Conservation (phyloP, 2,797 vertebrate species). For the Pelodytes ibericus region DNA sequence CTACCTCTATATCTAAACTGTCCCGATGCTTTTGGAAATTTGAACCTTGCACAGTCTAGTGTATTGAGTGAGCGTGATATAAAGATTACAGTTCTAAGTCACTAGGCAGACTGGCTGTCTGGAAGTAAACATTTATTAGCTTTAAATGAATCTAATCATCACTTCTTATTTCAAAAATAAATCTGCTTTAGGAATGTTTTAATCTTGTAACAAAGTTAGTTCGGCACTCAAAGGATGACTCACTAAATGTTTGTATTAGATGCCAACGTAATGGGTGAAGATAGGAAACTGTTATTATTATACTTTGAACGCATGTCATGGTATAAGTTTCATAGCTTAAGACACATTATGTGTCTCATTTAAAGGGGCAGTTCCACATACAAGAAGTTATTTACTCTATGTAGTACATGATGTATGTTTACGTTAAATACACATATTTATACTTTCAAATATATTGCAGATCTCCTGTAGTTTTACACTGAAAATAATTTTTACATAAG, state of each 20-base stretch:
- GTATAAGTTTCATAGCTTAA: no score
- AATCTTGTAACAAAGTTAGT: not conserved
- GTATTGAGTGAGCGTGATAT: conserved; percentile 34
- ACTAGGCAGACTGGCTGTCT: conserved; percentile 49
- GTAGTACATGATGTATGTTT: no score
- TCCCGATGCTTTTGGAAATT: conserved; percentile 12
- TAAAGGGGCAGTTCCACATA: no score
- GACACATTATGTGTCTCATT: no score
- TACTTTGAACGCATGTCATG: no score
- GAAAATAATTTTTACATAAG: no score
- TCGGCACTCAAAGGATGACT: conserved; percentile 23
- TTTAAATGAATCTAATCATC: conserved; percentile 35
- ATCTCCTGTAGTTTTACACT: no score
- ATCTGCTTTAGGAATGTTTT: conserved; percentile 29
- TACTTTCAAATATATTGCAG: no score
- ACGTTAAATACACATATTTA: no score
- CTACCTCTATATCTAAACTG: not conserved
- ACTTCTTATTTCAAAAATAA: conserved; percentile 31
- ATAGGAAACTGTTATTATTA: no score
- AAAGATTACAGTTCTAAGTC: conserved; percentile 37
- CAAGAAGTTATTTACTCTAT: no score
- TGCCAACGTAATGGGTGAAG: conserved; percentile 1
- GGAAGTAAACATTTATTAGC: conserved; percentile 26
- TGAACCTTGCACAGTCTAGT: conserved; percentile 29
- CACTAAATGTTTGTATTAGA: conserved; percentile 20